phyloP scores from a whole-genome alignment of 1,140 invertebrate genomes.

The Hyles vespertilio region DNA sequence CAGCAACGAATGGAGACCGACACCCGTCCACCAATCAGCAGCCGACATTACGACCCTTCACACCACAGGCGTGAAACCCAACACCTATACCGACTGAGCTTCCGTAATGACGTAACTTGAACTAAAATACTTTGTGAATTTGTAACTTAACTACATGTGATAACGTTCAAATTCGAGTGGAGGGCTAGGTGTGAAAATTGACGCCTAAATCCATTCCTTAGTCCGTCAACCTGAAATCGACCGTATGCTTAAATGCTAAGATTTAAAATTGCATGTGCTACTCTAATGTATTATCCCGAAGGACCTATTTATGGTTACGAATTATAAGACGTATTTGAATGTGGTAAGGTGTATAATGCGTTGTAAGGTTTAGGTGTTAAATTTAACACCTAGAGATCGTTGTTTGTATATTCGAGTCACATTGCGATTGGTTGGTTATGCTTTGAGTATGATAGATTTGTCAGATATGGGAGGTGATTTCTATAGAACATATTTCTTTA shows the following conservation, averaged over 20 bases:
- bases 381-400: constrained; percentile 57
- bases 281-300: not conserved
- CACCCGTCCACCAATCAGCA: constrained; percentile 5
- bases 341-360: not conserved
- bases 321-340: constrained; percentile 14
- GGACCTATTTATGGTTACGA: constrained; percentile 9
- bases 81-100: constrained; percentile 43
- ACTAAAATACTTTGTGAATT: constrained; percentile 12
- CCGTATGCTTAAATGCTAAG: no score
- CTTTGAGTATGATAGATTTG: constrained; percentile 9
- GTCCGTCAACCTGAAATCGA: no score
- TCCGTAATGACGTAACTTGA: constrained; percentile 31
- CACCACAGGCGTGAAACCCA: constrained; percentile 67
- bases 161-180: constrained; percentile 28
- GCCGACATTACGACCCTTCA: constrained; percentile 48
- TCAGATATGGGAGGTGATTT: not conserved
- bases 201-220: constrained; percentile 44
- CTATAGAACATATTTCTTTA: not conserved
- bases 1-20: not conserved
- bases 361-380: constrained; percentile 43
- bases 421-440: constrained; percentile 31
- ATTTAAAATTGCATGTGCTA: no score
- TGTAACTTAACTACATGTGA: not conserved
- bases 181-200: constrained; percentile 66
- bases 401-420: constrained; percentile 24